Evolutionary conservation across 2,888 invertebrate genomes (phyloP).

Genomic region (Entomobrya multifasciata): DNA sequence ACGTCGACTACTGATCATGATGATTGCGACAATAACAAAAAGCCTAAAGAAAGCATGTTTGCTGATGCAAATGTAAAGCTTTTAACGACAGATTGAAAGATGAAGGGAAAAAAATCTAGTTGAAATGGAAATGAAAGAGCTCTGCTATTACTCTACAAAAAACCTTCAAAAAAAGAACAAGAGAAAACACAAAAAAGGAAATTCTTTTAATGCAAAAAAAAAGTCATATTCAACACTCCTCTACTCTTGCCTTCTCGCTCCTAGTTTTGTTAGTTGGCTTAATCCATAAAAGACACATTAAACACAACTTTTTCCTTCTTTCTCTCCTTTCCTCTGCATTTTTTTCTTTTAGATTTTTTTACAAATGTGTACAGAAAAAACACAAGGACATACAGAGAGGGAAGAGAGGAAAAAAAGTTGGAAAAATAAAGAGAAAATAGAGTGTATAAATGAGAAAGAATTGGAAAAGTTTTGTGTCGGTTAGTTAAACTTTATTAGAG

Average conservation of each 20-base stretch:
- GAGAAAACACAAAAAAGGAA: neutral
- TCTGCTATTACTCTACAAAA: neutral
- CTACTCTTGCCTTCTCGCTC: neutral
- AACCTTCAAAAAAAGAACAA: neutral
- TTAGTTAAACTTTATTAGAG: slow-evolving; percentile 59
- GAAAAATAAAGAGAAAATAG: neutral
- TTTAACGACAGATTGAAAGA: slow-evolving; percentile 39
- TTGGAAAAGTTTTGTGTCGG: slow-evolving; percentile 58
- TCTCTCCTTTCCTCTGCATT: slow-evolving; percentile 2
- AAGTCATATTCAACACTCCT: slow-evolving; percentile 16
- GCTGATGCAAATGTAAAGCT: slow-evolving; percentile 22
- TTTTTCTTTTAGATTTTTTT: neutral
- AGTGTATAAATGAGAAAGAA: slow-evolving; percentile 50
- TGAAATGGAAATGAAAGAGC: slow-evolving; percentile 3
- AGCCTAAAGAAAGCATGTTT: neutral
- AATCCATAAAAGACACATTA: slow-evolving; percentile 57
- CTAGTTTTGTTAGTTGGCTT: neutral
- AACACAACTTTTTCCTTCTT: neutral
- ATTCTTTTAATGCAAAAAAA: neutral
- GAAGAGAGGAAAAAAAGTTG: slow-evolving; percentile 4
- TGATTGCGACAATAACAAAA: neutral
- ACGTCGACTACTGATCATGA: neutral
- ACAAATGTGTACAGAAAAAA: neutral
- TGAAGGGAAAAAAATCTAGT: neutral
- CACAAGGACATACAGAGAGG: too few species aligned